phyloP scores from a whole-genome alignment of 2,888 invertebrate species.

The Lasioglossum leucozonium region DNA sequence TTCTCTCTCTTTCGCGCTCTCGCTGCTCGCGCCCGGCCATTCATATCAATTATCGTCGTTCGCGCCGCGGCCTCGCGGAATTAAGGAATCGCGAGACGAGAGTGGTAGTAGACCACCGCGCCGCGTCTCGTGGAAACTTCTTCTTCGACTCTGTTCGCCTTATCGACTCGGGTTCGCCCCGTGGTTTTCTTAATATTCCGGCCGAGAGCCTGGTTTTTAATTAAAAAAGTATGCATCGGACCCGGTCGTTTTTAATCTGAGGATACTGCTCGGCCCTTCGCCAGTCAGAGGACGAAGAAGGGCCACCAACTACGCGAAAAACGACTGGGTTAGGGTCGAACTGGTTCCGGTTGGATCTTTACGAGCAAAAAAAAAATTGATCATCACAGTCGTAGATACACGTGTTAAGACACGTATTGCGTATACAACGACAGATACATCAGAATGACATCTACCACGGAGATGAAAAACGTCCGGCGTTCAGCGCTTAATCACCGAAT shows the following conservation, averaged over 20 bases:
- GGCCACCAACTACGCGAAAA: neutral
- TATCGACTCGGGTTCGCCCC: slow-evolving; percentile 40
- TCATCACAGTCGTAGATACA: no score
- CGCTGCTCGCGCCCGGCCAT: slow-evolving; percentile 72
- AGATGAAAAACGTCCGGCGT: neutral
- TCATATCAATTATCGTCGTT: slow-evolving; percentile 82
- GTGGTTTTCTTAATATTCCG: slow-evolving; percentile 35
- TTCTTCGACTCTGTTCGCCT: slow-evolving; percentile 46
- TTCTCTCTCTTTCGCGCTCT: slow-evolving; percentile 19
- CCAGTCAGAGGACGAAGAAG: neutral
- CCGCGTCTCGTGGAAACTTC: slow-evolving; percentile 36
- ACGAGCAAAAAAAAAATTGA: no score
- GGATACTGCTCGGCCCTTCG: neutral
- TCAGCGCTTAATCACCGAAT: neutral
- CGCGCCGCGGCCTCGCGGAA: slow-evolving; percentile 66
- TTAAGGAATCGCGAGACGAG: slow-evolving; percentile 68
- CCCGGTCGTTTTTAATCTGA: slow-evolving; percentile 1
- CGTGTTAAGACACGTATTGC: no score
- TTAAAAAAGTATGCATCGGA: slow-evolving; percentile 32
- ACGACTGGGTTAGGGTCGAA: neutral
- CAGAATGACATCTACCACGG: neutral
- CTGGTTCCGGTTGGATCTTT: neutral
- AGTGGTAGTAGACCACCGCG: neutral
- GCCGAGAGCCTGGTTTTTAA: slow-evolving; percentile 23
- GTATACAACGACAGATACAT: neutral